Evolutionary conservation across 2,888 invertebrate genomes (phyloP), one percentile per base, ranked within the genome.

Genomic region (Selenia dentaria): DNA sequence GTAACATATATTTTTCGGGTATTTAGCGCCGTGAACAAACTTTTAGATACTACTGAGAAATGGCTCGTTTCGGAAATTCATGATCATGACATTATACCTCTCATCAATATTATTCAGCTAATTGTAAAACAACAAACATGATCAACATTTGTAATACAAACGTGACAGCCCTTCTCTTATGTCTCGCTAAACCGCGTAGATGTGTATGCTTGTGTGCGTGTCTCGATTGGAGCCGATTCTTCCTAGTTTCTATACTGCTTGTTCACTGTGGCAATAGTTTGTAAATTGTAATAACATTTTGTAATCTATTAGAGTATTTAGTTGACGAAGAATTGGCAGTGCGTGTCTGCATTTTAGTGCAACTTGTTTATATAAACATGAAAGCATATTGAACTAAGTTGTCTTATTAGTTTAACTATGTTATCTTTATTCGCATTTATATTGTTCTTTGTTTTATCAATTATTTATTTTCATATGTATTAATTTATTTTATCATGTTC

Each of bases 341-440:
- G 86, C 86, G 91, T 91, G 91, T 91, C 91, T 91, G 91, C 91
- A 91, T 91, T 85, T 91, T 91, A 91, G 91, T 90, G 91, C 91
- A 91, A 90, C 74, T 88, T 83, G 83, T 79, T 72, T 70, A 70
- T 70, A 55, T 25, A 12, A 28, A 13, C 10, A 59, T 64, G 49
- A 70, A 87, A 89, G 90, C 90, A 89, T 90, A 90, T 90, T 89
- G 89, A 87, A 83, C 66, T 87, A 81, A 82, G 54, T 75, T 73
- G 69, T 74, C 61, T 48, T 54, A 47, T 40, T 25, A 29, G 47
- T 51, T 39, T 51, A 29, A 20, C 6, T 37, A 9, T 44, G 10
- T 12, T 11, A 24, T 33, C n/a, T n/a, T n/a, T n/a, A n/a, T n/a
- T n/a, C n/a, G n/a, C n/a, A n/a, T n/a, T n/a, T n/a, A n/a, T n/a